Evolutionary conservation across 2,888 invertebrate species (phyloP), one percentile per base, ranked within the genome.

Genomic region (Empis stercorea): DNA sequence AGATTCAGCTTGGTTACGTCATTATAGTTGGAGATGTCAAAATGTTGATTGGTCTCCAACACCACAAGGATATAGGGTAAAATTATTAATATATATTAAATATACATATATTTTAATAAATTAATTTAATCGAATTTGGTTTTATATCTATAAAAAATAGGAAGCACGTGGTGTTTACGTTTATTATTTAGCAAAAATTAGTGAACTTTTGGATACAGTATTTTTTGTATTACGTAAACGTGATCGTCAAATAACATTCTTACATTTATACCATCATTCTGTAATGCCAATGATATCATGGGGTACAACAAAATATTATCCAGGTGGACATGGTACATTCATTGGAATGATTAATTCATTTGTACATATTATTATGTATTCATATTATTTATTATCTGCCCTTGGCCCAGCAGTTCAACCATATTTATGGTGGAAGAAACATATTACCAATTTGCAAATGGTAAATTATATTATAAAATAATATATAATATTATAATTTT

Each of bases 181-280:
- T 59, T 94, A 92, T 64, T 91, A 87, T 66, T 65, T 92, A 56
- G 87, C 89, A 47, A 94, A 94, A 72, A 81, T 93, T 53, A 81
- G 87, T 1, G 94, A 94, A 65, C 78, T 94, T 4, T 74, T 92
- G 44, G 93, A 94, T 62, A 93, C 93, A 1, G 80, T 93, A 17
- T 94, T 94, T 75, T 95, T 95, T 70, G 87, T 94, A 15, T 73
- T 94, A 58, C 76, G 94, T 45, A 95, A 95, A 72, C 94, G 93
- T 61, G 80, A 87, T 54, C 78, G 79, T 9, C 94, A 95, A 71
- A 81, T 94, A 44, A 85, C 88, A 1, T 87, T 89, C 64, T 78
- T 95, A 46, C 94, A 95, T 61, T 76, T 94, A 58, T 92, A 93
- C 62, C 95, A 95, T 65, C 94, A 95, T 63, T 87, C 91, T 0